phyloP scores from a whole-genome alignment of 1,140 invertebrate genomes.

The Aphelenchoides avenae region DNA sequence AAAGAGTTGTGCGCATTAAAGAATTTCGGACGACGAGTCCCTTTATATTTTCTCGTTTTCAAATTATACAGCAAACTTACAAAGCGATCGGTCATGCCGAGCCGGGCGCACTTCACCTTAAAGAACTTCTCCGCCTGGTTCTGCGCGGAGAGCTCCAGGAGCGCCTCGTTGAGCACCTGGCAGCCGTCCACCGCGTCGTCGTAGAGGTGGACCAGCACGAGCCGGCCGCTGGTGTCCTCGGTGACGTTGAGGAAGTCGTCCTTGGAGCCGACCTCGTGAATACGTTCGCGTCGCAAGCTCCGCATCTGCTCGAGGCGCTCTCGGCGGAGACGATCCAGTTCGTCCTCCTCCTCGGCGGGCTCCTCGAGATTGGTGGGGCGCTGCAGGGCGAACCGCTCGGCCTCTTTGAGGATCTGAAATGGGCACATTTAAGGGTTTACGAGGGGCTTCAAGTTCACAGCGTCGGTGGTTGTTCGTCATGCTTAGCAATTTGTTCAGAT shows the following conservation, averaged over 20 bases:
- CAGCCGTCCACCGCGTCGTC: conserved; percentile 31
- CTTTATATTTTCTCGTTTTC: too few species aligned
- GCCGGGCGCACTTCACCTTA: conserved; percentile 35
- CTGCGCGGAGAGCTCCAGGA: conserved; percentile 29
- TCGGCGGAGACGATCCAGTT: conserved; percentile 29
- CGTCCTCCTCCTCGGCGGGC: conserved; percentile 33
- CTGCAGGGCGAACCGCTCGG: conserved; percentile 38
- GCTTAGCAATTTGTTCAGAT: not conserved
- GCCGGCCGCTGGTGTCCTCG: conserved; percentile 8
- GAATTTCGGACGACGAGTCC: too few species aligned
- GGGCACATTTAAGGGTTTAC: not conserved
- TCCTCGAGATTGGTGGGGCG: conserved; percentile 14
- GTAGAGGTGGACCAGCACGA: conserved; percentile 37
- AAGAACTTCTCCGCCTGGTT: conserved; percentile 25
- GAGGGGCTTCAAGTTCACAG: conserved; percentile 10
- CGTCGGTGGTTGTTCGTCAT: conserved; percentile 5
- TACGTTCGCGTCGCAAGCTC: conserved; percentile 13
- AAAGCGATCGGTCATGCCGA: conserved; percentile 32
- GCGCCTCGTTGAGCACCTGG: conserved; percentile 32
- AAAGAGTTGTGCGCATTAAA: too few species aligned
- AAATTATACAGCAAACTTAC: conserved; percentile 35
- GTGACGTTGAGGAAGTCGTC: conserved; percentile 34
- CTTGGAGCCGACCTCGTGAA: conserved; percentile 24
- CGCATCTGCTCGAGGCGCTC: conserved; percentile 31
- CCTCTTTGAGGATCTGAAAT: conserved; percentile 37